These are phyloP conservation scores for Thunnus thynnus DNA, from an alignment of 2,113 vertebrate genomes.

Conservation along the genomic window DNA sequence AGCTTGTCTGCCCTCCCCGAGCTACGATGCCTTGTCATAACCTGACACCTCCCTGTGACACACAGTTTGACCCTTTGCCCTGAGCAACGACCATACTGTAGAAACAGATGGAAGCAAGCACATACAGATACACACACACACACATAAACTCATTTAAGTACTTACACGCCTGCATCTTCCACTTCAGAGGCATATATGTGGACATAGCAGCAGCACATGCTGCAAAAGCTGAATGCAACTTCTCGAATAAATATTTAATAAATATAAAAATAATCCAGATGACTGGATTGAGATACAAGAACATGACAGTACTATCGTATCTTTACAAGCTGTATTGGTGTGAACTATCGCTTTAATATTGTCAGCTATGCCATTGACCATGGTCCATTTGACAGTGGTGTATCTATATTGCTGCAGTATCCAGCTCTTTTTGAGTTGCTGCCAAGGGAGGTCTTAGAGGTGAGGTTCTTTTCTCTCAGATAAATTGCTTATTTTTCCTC, in stretches of 20 bases:
- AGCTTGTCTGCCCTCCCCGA: conserved; percentile 62
- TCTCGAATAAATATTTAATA: no score
- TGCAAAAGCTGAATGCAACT: no score
- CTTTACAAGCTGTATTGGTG: conserved; percentile 34
- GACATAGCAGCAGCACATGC: neutral
- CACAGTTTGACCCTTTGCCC: conserved; percentile 78
- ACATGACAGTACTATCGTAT: neutral
- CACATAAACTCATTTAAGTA: conserved; percentile 3
- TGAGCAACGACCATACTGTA: conserved; percentile 61
- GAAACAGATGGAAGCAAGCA: conserved; percentile 66
- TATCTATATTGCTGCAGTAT: conserved; percentile 66
- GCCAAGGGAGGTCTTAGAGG: conserved; percentile 75
- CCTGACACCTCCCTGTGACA: conserved; percentile 72
- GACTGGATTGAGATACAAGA: conserved; percentile 5
- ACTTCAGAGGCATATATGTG: neutral
- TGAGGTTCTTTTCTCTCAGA: conserved; percentile 68
- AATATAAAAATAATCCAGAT: neutral
- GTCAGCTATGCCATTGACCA: conserved; percentile 59
- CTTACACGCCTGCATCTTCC: conserved; percentile 2
- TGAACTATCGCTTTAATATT: conserved; percentile 73
- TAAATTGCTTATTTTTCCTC: conserved; percentile 81
- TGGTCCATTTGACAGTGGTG: conserved; percentile 52
- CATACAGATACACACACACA: conserved; percentile 38
- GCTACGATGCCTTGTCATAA: conserved; percentile 68
- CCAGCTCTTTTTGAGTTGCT: conserved; percentile 59